Evolutionary conservation across 1,140 invertebrate species (phyloP).

Genomic region (honey bee (Apis mellifera)): DNA sequence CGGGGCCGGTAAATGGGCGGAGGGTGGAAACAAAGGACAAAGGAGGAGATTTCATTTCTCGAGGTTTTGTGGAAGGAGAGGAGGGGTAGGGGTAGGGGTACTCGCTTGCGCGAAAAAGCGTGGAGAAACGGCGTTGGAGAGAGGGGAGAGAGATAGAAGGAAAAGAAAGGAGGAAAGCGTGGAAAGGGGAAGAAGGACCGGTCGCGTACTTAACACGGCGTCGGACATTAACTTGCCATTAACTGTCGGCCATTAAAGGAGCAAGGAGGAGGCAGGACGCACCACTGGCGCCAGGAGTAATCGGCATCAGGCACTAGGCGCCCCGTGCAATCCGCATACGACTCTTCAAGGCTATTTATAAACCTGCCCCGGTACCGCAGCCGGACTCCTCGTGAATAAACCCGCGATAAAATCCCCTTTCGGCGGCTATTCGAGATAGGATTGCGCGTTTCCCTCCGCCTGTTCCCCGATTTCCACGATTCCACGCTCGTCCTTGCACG

Average conservation of each 20-base stretch:
- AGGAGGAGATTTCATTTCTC: too few species aligned
- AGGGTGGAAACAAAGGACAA: constrained; percentile 2
- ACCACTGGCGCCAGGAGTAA: constrained; percentile 69
- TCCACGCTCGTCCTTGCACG: background rate
- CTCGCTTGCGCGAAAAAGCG: too few species aligned
- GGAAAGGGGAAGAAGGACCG: constrained; percentile 67
- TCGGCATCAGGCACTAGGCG: constrained; percentile 67
- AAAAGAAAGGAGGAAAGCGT: constrained; percentile 51
- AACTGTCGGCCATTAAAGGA: constrained; percentile 68
- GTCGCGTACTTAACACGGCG: constrained; percentile 62
- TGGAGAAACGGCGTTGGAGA: background rate
- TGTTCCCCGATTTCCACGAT: background rate
- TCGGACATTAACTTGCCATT: constrained; percentile 74
- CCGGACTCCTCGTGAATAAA: constrained; percentile 23
- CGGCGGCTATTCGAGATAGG: constrained; percentile 36
- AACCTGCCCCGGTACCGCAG: constrained; percentile 53
- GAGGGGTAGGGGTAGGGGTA: too few species aligned
- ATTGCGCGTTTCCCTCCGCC: background rate
- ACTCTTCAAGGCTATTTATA: constrained; percentile 70
- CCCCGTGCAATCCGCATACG: constrained; percentile 61
- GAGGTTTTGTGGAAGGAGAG: background rate
- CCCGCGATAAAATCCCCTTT: constrained; percentile 57
- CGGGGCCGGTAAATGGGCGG: background rate
- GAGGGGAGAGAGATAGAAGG: constrained; percentile 10
- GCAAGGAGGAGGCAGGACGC: constrained; percentile 34